These are phyloP conservation scores for Henicopernis longicauda DNA, from an alignment of 2,113 vertebrate species.

Conservation along the genomic window DNA sequence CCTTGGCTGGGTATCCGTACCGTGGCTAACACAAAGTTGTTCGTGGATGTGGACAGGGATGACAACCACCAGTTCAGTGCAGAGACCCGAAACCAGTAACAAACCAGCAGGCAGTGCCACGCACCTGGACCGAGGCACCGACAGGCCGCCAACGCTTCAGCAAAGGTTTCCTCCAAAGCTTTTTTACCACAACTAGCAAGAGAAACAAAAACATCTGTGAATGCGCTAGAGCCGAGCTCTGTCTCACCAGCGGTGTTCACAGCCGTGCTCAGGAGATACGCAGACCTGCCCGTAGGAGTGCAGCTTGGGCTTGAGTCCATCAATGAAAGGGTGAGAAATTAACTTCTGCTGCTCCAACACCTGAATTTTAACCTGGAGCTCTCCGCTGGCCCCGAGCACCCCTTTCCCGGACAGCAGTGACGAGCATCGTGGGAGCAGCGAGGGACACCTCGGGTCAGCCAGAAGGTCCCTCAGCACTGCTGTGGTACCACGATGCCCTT, in stretches of 20 bases:
- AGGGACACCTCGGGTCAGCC: not conserved
- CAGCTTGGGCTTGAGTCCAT: not conserved
- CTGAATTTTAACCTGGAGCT: not conserved
- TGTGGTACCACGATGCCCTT: fast-evolving
- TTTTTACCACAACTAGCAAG: not conserved
- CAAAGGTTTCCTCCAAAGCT: not conserved
- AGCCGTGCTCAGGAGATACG: fast-evolving
- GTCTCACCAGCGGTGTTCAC: fast-evolving
- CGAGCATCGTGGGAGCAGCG: not conserved
- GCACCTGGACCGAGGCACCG: not conserved
- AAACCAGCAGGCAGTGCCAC: not conserved
- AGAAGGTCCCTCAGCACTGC: not conserved
- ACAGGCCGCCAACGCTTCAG: not conserved
- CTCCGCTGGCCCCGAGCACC: not conserved
- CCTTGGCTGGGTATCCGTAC: not conserved
- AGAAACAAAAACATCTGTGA: not conserved
- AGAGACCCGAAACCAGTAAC: not conserved
- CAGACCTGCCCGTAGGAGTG: not conserved
- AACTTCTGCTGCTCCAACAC: not conserved
- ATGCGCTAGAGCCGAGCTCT: not conserved
- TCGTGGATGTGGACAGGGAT: not conserved
- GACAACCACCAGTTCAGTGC: fast-evolving
- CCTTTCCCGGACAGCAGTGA: not conserved
- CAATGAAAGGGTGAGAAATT: not conserved
- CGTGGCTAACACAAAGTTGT: not conserved